Base-by-base conservation (phyloP, 2,888 invertebrate species). In the Junonia oenone region DNA sequence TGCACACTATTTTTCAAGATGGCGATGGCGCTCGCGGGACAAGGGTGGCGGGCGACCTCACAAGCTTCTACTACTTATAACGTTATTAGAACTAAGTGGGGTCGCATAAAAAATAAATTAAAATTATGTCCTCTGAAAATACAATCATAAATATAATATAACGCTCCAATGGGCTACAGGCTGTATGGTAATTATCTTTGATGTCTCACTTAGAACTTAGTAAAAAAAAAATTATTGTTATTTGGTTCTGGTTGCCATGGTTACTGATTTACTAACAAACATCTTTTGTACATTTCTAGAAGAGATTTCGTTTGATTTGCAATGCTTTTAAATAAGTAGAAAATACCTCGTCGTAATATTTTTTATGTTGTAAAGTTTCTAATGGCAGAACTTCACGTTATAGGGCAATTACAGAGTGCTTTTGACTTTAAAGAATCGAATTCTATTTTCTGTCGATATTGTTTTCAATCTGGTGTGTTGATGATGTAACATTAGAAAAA, bases 361-460 rank as follows among this genome's bases (percentile, higher is more conserved):
- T 11, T n/a, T 11, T 17, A n/a, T 5, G 8, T 19, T 40, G 38
- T 17, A 1, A 14, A n/a, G 27, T 33, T 48, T 63, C 75, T 72
- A 79, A 97, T 97, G 97, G 97, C 97, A 81, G 97, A 97, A 85
- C 92, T 99, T 83, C 97, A 98, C 86, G 92, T 99, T 69, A 93
- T 99, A 78, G 99, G 99, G 19, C 96, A 98, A 90, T 93, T 99
- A 76, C 85, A 93, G 67, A 94, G 95, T 75, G 98, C 95, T 33
- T 93, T 92, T 73, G 93, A 95, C 72, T 99, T 98, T 88, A 68
- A 67, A 55, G 94, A 95, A 52, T 93, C 94, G 66, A 92, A 94
- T 65, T 94, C 94, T 71, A 88, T 99, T 62, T 98, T 97, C 85
- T 98, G 98, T 85, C 96, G 97, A 90, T 99, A 98, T 96, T 95